Base-by-base conservation (phyloP, 2,797 vertebrate species). In the Knipowitschia caucasica region DNA sequence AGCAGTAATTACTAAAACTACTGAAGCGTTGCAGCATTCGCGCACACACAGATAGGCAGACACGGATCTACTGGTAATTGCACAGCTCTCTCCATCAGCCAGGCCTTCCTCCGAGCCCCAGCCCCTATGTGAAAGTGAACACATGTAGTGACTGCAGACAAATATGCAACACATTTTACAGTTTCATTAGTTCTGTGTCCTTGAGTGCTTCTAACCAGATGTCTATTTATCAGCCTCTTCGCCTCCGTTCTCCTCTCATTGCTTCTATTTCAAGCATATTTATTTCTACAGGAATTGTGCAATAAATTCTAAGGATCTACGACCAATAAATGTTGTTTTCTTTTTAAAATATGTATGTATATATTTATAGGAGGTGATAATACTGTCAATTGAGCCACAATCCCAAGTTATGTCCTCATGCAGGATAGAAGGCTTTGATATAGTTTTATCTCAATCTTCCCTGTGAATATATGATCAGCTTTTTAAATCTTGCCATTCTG, bases 1-100 rank as follows among this genome's bases (percentile, higher is more conserved):
- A 43, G 69, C 66, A 68, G 77, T 82, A 82, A 84, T 85, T 84
- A 85, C 58, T 18, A 65, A 66, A 66, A 65, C 66, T 75, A 72
- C 59, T 75, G 71, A 53, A 82, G 73, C 78, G 4, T 78, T 54
- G 58, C 68, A 25, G 43, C 56, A 64, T 49, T 47, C 45, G 18
- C 36, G 53, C 44, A 67, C 62, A 59, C 3, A 64, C 27, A 56
- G 23, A 69, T 24, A 65, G 59, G 56, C 25, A 54, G 54, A 69
- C 62, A 67, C 56, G 65, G 36, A 77, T 71, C n/a, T 33, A 59
- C 59, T 76, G 54, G 58, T 73, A 77, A 77, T 74, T 77, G 67
- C 69, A 62, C 44, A 56, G 39, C n/a, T 6, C 45, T 43, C 53
- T 67, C 58, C 44, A 64, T 78, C 71, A 63, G 52, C 35, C 45